Percentiles rank a stretch among this genome's conserved stretches.
phyloP scores from a whole-genome alignment of 2,888 invertebrate species.

The Drosophila cracens region DNA sequence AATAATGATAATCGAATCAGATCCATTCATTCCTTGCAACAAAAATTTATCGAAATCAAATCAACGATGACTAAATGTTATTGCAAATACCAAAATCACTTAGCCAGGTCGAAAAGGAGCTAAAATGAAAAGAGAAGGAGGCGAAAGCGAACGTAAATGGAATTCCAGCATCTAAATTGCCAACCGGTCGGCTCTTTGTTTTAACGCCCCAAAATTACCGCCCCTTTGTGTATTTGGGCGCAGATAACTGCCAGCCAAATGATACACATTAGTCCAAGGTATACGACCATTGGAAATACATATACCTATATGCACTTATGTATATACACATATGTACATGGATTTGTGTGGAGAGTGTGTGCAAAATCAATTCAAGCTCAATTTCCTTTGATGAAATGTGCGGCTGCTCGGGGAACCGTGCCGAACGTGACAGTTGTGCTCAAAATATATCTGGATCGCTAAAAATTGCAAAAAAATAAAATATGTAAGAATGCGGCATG shows the following conservation, averaged over 20 bases:
- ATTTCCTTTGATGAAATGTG: slow-evolving; percentile 73
- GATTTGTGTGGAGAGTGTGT: slow-evolving; percentile 39
- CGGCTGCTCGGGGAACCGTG: slow-evolving; percentile 24
- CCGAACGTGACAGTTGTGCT: slow-evolving; percentile 68
- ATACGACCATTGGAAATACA: slow-evolving; percentile 14
- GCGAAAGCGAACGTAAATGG: slow-evolving; percentile 3
- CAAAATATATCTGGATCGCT: slow-evolving; percentile 22
- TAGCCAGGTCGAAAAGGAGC: slow-evolving; percentile 38
- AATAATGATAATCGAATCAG: slow-evolving; percentile 25
- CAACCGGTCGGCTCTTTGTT: slow-evolving; percentile 30
- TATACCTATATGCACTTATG: neutral
- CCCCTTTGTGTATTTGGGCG: slow-evolving; percentile 52
- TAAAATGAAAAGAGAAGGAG: slow-evolving; percentile 11
- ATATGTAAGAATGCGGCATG: neutral
- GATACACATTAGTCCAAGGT: slow-evolving; percentile 63
- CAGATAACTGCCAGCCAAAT: slow-evolving; percentile 70
- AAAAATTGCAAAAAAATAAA: slow-evolving; percentile 9
- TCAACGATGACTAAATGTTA: slow-evolving; percentile 46
- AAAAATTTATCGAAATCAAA: slow-evolving; percentile 40
- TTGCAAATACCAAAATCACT: slow-evolving; percentile 60
- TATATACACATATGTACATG: neutral
- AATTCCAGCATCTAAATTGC: slow-evolving; percentile 21
- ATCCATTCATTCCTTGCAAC: slow-evolving; percentile 13
- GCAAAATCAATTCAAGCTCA: slow-evolving; percentile 73
- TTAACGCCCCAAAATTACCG: slow-evolving; percentile 56